phyloP scores from a whole-genome alignment of 2,888 invertebrate species.

The Eupelmus urozonus region DNA sequence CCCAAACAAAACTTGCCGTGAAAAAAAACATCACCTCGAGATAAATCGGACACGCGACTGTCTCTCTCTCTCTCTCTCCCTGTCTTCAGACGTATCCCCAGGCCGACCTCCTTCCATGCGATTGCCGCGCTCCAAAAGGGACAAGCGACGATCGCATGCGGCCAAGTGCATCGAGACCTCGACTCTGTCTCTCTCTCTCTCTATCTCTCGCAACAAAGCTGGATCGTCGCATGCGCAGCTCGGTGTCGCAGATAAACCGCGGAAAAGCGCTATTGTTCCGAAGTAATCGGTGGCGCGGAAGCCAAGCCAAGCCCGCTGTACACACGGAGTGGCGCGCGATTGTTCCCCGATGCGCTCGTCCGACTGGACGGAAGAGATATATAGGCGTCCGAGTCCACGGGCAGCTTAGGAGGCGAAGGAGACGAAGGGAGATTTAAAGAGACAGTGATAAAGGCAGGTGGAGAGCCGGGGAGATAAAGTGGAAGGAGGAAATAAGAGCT shows the following conservation, averaged over 20 bases:
- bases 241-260: constrained; percentile 56
- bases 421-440: constrained; percentile 52
- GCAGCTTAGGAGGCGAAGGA: constrained; percentile 4
- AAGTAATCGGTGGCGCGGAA: constrained; percentile 55
- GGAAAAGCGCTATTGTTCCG: constrained; percentile 59
- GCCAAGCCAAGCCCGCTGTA: constrained; percentile 1
- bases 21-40: constrained; percentile 6
- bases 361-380: constrained; percentile 30
- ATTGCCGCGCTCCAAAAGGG: constrained; percentile 7
- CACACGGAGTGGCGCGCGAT: constrained; percentile 22
- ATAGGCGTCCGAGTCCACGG: constrained; percentile 1
- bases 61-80: too few relatives aligned
- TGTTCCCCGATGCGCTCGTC: constrained; percentile 53
- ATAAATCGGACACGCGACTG: constrained; percentile 34
- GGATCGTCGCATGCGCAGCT: background rate
- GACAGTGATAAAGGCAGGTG: constrained; percentile 56
- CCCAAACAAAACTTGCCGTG: background rate
- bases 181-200: background rate
- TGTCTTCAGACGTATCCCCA: background rate
- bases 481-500: constrained; percentile 48
- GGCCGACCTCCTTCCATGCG: constrained; percentile 1
- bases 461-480: background rate
- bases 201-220: background rate
- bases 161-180: background rate
- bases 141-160: constrained; percentile 24